Evolutionary conservation across 2,113 vertebrate genomes (phyloP), one percentile per base, ranked within the genome.

Genomic region (Seriola aureovittata): DNA sequence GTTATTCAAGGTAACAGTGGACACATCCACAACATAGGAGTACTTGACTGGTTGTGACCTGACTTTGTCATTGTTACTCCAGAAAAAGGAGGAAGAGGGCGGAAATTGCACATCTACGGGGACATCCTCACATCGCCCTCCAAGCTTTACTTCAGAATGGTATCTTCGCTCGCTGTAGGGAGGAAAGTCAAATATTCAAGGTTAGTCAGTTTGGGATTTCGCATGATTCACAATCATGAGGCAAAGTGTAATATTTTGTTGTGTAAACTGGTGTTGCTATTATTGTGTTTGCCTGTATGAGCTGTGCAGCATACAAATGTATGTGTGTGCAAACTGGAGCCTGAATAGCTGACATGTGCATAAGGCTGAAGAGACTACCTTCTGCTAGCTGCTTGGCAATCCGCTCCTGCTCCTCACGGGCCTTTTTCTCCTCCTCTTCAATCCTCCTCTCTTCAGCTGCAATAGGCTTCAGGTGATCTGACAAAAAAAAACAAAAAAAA

Each of bases 391-490:
- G 93, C 78, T 94, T 97, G 32, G 97, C 97, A 3, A 99, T 96
- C 23, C 96, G 96, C 54, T 97, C 97, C 16, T 97, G 91, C 64
- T 99, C 97, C 34, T 97, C 96, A 4, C 95, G 95, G 40, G 91
- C 71, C 93, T 96, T 96, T 8, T 96, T 98, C 91, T 98, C 97
- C 77, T 97, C 97, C 0, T 95, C 97, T 34, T 97, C 98, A 7
- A 97, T 4, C 91, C 94, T 94, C 62, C 94, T 95, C 78, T 99
- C 97, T 68, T 99, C 97, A 0, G 96, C 97, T 1, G 96, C 98
- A 44, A 97, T 88, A 0, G 98, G 98, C 87, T 98, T 98, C 79
- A 99, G 88, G 72, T 97, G 83, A 71, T 96, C 98, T 99, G 89
- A 23, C 48, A n/a, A 38, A 1, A 4, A 59, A 50, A 8, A 5